A percentile compares a stretch with the other conserved stretches of the same genome.
These are phyloP conservation scores for Leptodactylus fuscus DNA, from an alignment of 2,113 vertebrate genomes.

Conservation along the genomic window DNA sequence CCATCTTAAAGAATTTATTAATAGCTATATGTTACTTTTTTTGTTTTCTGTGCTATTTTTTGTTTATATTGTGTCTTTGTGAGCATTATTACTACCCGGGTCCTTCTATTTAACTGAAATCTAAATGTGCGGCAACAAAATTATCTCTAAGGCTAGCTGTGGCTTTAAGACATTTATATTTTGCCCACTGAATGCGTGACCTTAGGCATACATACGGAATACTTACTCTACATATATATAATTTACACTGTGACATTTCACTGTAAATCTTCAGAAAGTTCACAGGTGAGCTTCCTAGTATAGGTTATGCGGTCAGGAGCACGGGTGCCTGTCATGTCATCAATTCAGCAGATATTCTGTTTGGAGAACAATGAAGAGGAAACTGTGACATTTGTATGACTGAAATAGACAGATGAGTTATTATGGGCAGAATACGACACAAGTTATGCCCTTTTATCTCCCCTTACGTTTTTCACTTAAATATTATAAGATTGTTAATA, in stretches of 20 bases:
- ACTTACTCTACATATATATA: too few relatives aligned
- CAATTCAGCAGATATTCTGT: not conserved
- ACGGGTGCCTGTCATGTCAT: slow-evolving; percentile 17
- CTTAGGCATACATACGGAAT: too few relatives aligned
- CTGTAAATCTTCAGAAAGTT: not conserved
- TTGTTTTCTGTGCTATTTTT: too few relatives aligned
- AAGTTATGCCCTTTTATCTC: not conserved
- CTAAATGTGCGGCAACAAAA: too few relatives aligned
- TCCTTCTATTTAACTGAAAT: too few relatives aligned
- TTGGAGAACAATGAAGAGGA: not conserved
- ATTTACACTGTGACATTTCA: slow-evolving; percentile 22
- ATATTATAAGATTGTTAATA: not conserved
- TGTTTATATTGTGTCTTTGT: too few relatives aligned
- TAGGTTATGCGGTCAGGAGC: not conserved
- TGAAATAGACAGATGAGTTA: not conserved
- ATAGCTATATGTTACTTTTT: too few relatives aligned
- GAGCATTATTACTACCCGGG: too few relatives aligned
- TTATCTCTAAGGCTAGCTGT: too few relatives aligned
- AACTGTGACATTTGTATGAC: slow-evolving; percentile 21
- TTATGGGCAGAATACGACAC: not conserved
- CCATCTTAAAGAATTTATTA: too few relatives aligned
- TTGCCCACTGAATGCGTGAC: too few relatives aligned
- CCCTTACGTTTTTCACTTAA: not conserved
- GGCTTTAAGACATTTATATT: too few relatives aligned
- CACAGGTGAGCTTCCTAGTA: not conserved